phyloP scores from a whole-genome alignment of 2,113 vertebrate genomes.

The Nerophis ophidion region DNA sequence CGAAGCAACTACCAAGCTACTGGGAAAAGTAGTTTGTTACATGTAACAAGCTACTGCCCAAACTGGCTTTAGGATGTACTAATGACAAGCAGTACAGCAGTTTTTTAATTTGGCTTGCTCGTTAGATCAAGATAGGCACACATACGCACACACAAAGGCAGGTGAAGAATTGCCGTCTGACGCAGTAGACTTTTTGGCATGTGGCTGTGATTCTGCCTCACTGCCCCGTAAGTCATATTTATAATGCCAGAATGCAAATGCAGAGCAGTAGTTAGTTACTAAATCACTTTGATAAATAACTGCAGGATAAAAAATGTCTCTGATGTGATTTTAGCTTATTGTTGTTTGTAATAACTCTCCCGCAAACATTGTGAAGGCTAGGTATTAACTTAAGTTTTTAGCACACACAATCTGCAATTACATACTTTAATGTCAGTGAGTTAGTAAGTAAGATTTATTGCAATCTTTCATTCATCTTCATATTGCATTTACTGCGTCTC shows the following conservation, averaged over 20 bases:
- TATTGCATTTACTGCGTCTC: background rate
- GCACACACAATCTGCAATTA: slow-evolving; percentile 1
- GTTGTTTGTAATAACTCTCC: slow-evolving; percentile 41
- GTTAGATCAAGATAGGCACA: background rate
- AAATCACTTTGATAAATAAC: slow-evolving; percentile 63
- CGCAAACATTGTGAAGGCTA: slow-evolving; percentile 24
- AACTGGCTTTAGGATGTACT: slow-evolving; percentile 4
- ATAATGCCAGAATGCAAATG: slow-evolving; percentile 47
- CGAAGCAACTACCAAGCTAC: too few species aligned
- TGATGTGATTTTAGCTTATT: slow-evolving; percentile 56
- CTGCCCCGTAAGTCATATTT: slow-evolving; percentile 53
- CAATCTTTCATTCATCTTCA: background rate
- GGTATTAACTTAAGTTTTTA: background rate
- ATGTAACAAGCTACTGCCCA: too few species aligned
- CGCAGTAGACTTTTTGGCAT: slow-evolving; percentile 31
- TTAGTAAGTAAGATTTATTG: background rate
- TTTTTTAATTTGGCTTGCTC: slow-evolving; percentile 12
- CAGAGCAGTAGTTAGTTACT: slow-evolving; percentile 47
- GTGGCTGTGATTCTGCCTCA: slow-evolving; percentile 47
- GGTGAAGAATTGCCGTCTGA: slow-evolving; percentile 23
- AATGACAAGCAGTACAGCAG: slow-evolving; percentile 15
- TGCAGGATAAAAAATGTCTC: slow-evolving; percentile 53
- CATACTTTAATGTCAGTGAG: background rate
- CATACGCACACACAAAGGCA: background rate
- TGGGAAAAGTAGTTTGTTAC: too few species aligned